Evolutionary conservation across 1,140 invertebrate species (phyloP).

Genomic region (Drosophila busckii): DNA sequence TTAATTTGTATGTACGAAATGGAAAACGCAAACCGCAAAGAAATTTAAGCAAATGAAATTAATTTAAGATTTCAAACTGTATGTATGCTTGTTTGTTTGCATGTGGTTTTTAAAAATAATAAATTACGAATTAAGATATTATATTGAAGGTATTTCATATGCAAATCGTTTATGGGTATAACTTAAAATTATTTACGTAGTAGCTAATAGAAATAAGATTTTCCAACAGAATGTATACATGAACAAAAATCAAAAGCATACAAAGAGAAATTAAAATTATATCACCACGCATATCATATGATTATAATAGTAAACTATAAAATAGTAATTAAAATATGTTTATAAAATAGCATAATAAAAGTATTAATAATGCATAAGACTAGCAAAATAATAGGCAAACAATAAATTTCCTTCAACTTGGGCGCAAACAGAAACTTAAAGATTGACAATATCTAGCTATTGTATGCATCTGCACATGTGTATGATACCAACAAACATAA

Average conservation of each 20-base stretch:
- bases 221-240: too few species aligned
- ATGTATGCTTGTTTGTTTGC: conserved; percentile 17
- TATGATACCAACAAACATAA: conserved; percentile 38
- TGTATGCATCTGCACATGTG: conserved; percentile 3
- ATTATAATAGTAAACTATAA: conserved; percentile 24
- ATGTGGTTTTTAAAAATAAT: conserved; percentile 49
- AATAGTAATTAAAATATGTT: conserved; percentile 33
- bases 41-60: conserved; percentile 47
- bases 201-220: conserved; percentile 33
- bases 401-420: conserved; percentile 18
- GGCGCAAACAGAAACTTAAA: conserved; percentile 48
- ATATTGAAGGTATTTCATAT: conserved; percentile 63
- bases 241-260: conserved; percentile 56
- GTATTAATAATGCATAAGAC: conserved; percentile 5
- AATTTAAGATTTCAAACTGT: conserved; percentile 41
- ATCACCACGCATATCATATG: conserved; percentile 64
- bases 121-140: conserved; percentile 47
- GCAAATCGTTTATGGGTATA: conserved; percentile 35
- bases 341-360: conserved; percentile 24
- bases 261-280: conserved; percentile 70
- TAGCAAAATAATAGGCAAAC: conserved; percentile 5
- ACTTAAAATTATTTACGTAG: conserved; percentile 31
- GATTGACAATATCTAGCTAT: conserved; percentile 47
- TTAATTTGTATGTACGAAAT: conserved; percentile 36
- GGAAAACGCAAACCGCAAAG: conserved; percentile 47